Base-by-base conservation (phyloP, 2,113 vertebrate species). In the Ia io region DNA sequence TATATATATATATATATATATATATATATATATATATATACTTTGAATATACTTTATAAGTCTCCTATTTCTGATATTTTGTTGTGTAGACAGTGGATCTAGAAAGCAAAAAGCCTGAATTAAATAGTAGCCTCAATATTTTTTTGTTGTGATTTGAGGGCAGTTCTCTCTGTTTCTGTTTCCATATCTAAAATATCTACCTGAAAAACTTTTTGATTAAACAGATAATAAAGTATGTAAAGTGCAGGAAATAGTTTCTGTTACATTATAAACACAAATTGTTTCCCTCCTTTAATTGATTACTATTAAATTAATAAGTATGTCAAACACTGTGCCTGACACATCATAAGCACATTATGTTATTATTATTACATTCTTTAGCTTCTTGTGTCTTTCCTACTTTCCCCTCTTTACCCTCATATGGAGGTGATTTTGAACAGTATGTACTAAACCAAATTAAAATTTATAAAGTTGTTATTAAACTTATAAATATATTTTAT, bases 251-350 rank as follows among this genome's bases (percentile, higher is more conserved):
- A 65, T 14, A 59, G 5, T 59, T 85, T 90, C 18, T 80, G 40
- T 23, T 30, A 89, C 13, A 32, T 18, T 78, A 9, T n/a, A 84
- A 77, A 53, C 67, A 59, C 6, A 12, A 59, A 65, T 44, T 42
- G 13, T 61, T 44, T 83, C 14, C 17, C 8, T 84, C 2, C 5
- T 88, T 77, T 63, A 11, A 25, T 28, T 59, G 20, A 69, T 51
- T 56, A 30, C n/a, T 76, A 40, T 47, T 73, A 96, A 94, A 86
- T 91, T 83, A 53, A 61, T 80, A 63, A 80, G 70, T 35, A 47
- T 49, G 37, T 56, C 78, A 87, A 80, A 77, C 28, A 76, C 30
- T n/a, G 1, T 1, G 5, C 23, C 37, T 85, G 59, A 47, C 4
- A 69, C 23, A 51, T 9, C 7, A 6, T 32, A 47, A 67, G 9